phyloP scores from a whole-genome alignment of 64 coral and sea anemone genomes.

The Montipora efflorescens region DNA sequence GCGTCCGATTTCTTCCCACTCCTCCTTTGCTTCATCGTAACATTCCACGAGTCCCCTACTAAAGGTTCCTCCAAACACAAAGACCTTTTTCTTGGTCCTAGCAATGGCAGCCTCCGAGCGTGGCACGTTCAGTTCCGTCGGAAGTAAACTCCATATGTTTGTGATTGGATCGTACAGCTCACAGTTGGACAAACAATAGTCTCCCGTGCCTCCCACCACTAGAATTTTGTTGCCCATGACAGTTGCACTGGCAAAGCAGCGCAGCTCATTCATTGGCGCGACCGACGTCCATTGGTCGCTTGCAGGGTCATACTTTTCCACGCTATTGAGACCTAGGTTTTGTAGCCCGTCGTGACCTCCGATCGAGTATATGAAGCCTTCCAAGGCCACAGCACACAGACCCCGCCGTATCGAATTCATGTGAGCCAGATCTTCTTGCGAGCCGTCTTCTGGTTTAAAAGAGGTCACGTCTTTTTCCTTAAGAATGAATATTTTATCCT shows the following conservation, averaged over 20 bases:
- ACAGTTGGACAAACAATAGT: slow-evolving; percentile 24
- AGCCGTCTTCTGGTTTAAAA: slow-evolving; percentile 13
- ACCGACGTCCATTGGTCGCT: slow-evolving; percentile 8
- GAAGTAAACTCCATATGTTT: slow-evolving; percentile 11
- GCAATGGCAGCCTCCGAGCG: not conserved
- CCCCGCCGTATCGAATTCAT: slow-evolving; percentile 10
- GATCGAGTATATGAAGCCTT: slow-evolving; percentile 9
- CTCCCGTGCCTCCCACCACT: slow-evolving; percentile 16
- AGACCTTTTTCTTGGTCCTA: slow-evolving; percentile 19
- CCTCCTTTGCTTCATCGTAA: not conserved
- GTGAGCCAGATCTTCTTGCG: not conserved
- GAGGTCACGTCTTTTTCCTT: slow-evolving; percentile 1
- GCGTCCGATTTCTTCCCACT: slow-evolving; percentile 12
- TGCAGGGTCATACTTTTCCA: slow-evolving; percentile 15
- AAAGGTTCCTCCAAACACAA: slow-evolving; percentile 29
- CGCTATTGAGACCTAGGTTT: slow-evolving; percentile 28
- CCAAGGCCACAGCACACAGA: slow-evolving; percentile 6
- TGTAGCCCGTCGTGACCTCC: slow-evolving; percentile 15
- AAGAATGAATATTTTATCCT: not conserved
- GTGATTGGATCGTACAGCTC: slow-evolving; percentile 33
- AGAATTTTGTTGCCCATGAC: slow-evolving; percentile 32
- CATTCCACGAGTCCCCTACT: slow-evolving; percentile 23
- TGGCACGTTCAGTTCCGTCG: slow-evolving; percentile 8
- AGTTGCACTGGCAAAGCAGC: slow-evolving; percentile 15
- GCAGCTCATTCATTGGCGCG: slow-evolving; percentile 6